Conservation (phyloP, 2,888 invertebrate species). For the Aporophyla lueneburgensis region DNA sequence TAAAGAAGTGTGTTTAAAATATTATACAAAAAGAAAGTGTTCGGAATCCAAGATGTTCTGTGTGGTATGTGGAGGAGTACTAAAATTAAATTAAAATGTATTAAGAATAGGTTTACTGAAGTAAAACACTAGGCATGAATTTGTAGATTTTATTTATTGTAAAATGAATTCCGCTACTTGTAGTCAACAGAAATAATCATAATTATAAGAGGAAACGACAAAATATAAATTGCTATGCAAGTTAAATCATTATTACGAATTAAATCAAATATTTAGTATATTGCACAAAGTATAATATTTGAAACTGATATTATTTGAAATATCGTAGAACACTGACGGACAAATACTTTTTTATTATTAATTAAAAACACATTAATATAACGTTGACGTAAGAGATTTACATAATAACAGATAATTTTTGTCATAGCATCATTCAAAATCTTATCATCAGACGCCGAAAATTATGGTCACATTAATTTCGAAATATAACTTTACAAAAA, state of each 20-base stretch:
- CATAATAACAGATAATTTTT: not conserved
- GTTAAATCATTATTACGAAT: slow-evolving; percentile 69
- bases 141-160: slow-evolving; percentile 87
- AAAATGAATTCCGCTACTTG: slow-evolving; percentile 85
- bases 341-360: slow-evolving; percentile 30
- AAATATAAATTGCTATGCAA: slow-evolving; percentile 82
- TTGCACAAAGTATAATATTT: slow-evolving; percentile 63
- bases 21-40: not conserved
- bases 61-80: not conserved
- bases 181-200: slow-evolving; percentile 80
- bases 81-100: not conserved
- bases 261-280: slow-evolving; percentile 55
- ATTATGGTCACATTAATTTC: slow-evolving; percentile 13
- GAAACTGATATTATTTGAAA: slow-evolving; percentile 46
- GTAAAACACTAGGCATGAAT: slow-evolving; percentile 67
- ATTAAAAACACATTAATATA: slow-evolving; percentile 41
- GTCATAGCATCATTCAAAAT: not conserved
- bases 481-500: slow-evolving; percentile 49
- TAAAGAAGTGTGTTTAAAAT: not conserved
- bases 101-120: not conserved
- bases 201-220: slow-evolving; percentile 74
- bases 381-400: not conserved
- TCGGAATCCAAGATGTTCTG: not conserved
- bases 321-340: slow-evolving; percentile 33
- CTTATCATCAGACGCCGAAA: not conserved